Percentiles rank a stretch among this genome's conserved stretches.
Evolutionary conservation across 2,797 vertebrate genomes (phyloP).

Genomic region (Staurois parvus): DNA sequence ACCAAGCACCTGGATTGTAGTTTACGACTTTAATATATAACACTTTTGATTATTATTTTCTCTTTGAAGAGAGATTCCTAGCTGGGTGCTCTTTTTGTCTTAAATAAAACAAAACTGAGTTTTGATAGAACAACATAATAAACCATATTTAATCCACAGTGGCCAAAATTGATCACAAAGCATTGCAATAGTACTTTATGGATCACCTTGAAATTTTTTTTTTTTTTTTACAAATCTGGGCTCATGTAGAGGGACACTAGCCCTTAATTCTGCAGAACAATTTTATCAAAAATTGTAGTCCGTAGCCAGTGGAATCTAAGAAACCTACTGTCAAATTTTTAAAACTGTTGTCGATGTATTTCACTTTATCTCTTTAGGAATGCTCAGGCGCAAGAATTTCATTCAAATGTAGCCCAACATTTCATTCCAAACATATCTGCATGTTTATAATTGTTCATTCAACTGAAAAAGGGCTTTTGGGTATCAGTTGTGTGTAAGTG

Average conservation of each 20-base stretch:
- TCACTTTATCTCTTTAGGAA: constrained; percentile 13
- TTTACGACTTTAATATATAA: neutral
- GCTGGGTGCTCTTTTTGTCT: neutral
- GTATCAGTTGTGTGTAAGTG: constrained; percentile 13
- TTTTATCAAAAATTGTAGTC: neutral
- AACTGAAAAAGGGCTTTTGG: constrained; percentile 37
- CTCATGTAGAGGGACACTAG: no score
- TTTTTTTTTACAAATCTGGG: no score
- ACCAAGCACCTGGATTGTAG: neutral
- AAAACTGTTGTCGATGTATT: neutral
- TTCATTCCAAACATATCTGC: constrained; percentile 34
- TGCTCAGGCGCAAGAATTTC: constrained; percentile 24
- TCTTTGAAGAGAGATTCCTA: neutral
- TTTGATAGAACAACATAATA: neutral
- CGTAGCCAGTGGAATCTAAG: neutral
- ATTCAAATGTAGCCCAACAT: neutral
- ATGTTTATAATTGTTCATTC: constrained; percentile 37
- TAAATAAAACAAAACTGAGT: neutral
- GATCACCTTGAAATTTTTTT: neutral
- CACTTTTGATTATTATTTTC: neutral
- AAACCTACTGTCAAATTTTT: neutral
- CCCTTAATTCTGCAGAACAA: neutral
- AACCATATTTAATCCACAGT: no score
- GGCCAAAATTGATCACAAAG: no score
- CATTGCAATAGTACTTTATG: neutral